Percentiles rank a stretch among this genome's conserved stretches.
Evolutionary conservation across 2,797 vertebrate species (phyloP).

Genomic region (Neopelma chrysocephalum): DNA sequence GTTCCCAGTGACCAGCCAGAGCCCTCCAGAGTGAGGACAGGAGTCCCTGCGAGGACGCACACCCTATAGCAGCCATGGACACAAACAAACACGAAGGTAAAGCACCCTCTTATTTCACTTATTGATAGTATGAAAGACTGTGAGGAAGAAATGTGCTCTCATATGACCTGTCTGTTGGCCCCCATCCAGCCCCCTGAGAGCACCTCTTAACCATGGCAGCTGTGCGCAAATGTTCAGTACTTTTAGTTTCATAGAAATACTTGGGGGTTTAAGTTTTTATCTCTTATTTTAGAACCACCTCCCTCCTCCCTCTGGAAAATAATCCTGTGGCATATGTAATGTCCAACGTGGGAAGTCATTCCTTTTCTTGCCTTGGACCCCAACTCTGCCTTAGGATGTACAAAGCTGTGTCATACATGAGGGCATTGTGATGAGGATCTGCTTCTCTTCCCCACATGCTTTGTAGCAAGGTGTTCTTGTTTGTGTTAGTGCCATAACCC

Average conservation of each 20-base stretch:
- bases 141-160: not conserved
- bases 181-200: not conserved
- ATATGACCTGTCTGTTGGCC: not conserved
- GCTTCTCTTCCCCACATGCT: not conserved
- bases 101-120: slow-evolving; percentile 51
- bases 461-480: not conserved
- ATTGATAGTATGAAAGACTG: not conserved
- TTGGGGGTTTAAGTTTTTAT: not conserved
- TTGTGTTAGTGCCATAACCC: not conserved
- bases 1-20: slow-evolving; percentile 63
- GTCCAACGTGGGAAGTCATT: not conserved
- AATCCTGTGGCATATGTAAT: not conserved
- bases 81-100: slow-evolving; percentile 78
- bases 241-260: not conserved
- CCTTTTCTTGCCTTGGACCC: not conserved
- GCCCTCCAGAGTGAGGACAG: slow-evolving; percentile 64
- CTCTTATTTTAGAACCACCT: not conserved
- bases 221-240: not conserved
- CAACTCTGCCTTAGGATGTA: not conserved
- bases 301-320: not conserved
- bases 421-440: not conserved
- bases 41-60: slow-evolving; percentile 48
- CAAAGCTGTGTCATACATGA: not conserved
- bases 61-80: slow-evolving; percentile 69
- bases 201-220: not conserved